These are phyloP conservation scores for Buteo buteo DNA, from an alignment of 2,113 vertebrate genomes.

Conservation along the genomic window DNA sequence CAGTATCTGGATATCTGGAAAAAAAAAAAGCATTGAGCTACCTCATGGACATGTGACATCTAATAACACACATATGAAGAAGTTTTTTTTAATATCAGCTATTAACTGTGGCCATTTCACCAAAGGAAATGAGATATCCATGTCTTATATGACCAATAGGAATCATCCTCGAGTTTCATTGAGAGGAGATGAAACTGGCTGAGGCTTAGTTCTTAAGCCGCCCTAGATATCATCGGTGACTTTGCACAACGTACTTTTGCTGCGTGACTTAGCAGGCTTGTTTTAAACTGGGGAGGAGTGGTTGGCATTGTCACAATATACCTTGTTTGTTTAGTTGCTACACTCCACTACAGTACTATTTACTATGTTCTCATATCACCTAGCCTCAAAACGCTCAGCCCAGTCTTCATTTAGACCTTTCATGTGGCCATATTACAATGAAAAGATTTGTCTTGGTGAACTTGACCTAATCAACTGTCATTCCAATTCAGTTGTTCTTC, in stretches of 20 bases:
- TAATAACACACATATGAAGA: conserved; percentile 13
- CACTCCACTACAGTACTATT: not conserved
- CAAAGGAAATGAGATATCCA: not conserved
- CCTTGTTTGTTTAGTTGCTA: not conserved
- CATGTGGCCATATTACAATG: not conserved
- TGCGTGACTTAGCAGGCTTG: not conserved
- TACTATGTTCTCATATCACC: not conserved
- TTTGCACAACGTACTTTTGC: not conserved
- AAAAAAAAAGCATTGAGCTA: not conserved
- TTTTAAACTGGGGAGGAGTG: not conserved
- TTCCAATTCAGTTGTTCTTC: not conserved
- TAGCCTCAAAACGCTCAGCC: not conserved
- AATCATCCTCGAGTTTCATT: not conserved
- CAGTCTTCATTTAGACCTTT: not conserved
- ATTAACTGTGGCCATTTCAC: not conserved
- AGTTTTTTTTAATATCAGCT: not conserved
- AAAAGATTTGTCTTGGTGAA: not conserved
- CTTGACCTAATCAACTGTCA: not conserved
- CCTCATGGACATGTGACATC: not conserved
- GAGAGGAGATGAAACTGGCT: not conserved
- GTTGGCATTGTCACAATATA: not conserved
- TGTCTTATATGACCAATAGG: not conserved
- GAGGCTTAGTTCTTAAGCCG: not conserved
- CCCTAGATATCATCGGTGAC: not conserved
- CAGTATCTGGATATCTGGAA: not conserved